phyloP scores from a whole-genome alignment of 2,113 vertebrate species.

The Dermatemys mawii region DNA sequence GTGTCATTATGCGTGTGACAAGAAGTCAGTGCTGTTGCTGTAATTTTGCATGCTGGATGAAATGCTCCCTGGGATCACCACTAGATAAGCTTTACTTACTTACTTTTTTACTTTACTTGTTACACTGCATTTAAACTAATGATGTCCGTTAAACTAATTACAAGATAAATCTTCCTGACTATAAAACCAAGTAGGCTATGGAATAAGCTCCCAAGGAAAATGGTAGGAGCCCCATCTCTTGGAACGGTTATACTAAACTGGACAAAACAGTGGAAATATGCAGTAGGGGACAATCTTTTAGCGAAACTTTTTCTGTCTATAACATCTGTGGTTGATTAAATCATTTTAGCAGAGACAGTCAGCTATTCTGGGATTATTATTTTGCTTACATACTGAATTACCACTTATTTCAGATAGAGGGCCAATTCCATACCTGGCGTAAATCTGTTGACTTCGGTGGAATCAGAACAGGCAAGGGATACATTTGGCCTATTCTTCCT shows the following conservation, averaged over 20 bases:
- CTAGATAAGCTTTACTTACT: neutral
- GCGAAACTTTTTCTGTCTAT: neutral
- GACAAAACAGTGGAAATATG: neutral
- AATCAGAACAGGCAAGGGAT: neutral
- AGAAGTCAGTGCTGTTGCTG: neutral
- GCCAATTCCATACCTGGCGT: neutral
- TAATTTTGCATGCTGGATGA: neutral
- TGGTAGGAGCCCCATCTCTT: fast-evolving
- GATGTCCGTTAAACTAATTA: neutral
- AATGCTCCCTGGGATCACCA: neutral
- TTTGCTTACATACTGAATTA: neutral
- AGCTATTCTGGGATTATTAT: neutral
- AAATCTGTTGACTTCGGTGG: neutral
- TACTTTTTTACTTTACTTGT: neutral
- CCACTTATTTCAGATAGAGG: neutral
- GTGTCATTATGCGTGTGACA: neutral
- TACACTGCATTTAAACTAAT: neutral
- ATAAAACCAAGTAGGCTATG: neutral
- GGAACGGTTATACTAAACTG: neutral
- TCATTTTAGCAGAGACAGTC: neutral
- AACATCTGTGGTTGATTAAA: neutral
- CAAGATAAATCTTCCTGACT: neutral
- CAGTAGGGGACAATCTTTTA: neutral
- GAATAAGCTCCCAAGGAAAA: neutral
- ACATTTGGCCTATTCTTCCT: neutral